Evolutionary conservation across 2,888 invertebrate genomes (phyloP), one percentile per base, ranked within the genome.

Genomic region (Caradrina clavipalpis): DNA sequence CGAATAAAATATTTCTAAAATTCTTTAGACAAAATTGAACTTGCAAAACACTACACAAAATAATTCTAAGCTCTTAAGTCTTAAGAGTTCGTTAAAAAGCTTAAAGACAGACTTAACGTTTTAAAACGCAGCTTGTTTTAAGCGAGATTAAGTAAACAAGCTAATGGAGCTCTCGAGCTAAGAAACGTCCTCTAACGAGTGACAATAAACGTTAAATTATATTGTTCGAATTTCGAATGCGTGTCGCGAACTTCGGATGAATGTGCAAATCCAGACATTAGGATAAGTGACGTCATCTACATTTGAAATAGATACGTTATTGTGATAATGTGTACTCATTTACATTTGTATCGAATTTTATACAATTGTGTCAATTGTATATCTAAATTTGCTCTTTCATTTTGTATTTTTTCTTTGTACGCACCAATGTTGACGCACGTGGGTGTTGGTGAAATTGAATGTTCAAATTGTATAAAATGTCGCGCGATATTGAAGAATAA

Each of bases 201-300:
- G 45, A 68, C 66, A 63, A 76, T 80, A 64, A 61, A 70, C 81
- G 69, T 80, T 69, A 63, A 59, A 69, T 66, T 73, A 62, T 77
- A 76, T 80, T 75, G 69, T 74, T 71, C 59, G 61, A 58, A 81
- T 70, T 79, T 80, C 67, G 69, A 75, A 80, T 80, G 73, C 63
- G 50, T 66, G 59, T 80, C 63, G 51, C 49, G 53, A 66, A 66
- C 49, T 76, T 49, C 35, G 63, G 21, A 73, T 54, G 66, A 76
- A 71, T 68, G 56, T 69, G 59, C 17, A 55, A 68, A 70, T 67
- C 45, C 53, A 69, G 71, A 66, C 58, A 69, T 75, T 65, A 74
- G 47, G 60, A 58, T 70, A 81, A 76, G 69, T 66, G 62, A 70
- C 62, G 56, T 45, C 61, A 69, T 80, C 75, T 63, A 67, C 79